These are phyloP conservation scores for Cyphomyrmex costatus DNA, from an alignment of 1,140 invertebrate species.

Conservation along the genomic window DNA sequence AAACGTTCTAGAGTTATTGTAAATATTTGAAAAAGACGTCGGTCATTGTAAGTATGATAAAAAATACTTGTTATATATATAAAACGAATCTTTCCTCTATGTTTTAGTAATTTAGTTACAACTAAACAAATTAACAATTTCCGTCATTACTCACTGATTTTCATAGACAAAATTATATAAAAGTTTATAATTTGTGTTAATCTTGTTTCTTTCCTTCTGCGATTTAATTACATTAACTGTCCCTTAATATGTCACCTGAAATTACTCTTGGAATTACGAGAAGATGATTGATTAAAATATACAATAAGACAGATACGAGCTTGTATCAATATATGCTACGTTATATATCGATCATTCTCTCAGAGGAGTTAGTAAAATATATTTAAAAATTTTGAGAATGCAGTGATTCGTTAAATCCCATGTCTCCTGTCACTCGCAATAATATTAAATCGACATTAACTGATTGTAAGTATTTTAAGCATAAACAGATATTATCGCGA, in stretches of 20 bases:
- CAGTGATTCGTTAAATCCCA: neutral
- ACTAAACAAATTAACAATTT: slow-evolving; percentile 46
- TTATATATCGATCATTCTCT: neutral
- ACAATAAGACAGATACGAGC: neutral
- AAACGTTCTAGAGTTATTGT: no score
- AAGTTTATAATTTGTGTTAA: slow-evolving; percentile 19
- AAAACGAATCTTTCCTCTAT: slow-evolving; percentile 32
- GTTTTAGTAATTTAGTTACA: neutral
- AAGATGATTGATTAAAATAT: neutral
- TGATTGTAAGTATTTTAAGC: slow-evolving; percentile 15
- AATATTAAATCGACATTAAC: neutral
- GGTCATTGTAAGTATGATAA: slow-evolving; percentile 20
- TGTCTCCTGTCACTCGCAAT: neutral
- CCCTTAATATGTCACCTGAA: neutral
- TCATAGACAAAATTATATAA: neutral
- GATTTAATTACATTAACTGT: neutral
- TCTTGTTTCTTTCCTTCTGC: neutral
- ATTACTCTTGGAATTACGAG: neutral
- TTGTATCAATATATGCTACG: neutral
- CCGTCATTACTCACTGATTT: neutral
- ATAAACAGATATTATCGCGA: slow-evolving; percentile 46
- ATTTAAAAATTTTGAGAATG: neutral
- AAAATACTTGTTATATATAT: no score
- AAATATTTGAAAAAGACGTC: slow-evolving; percentile 66
- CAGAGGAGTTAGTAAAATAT: neutral